Conservation (phyloP, 2,888 invertebrate genomes). For the Nebria brevicollis region DNA sequence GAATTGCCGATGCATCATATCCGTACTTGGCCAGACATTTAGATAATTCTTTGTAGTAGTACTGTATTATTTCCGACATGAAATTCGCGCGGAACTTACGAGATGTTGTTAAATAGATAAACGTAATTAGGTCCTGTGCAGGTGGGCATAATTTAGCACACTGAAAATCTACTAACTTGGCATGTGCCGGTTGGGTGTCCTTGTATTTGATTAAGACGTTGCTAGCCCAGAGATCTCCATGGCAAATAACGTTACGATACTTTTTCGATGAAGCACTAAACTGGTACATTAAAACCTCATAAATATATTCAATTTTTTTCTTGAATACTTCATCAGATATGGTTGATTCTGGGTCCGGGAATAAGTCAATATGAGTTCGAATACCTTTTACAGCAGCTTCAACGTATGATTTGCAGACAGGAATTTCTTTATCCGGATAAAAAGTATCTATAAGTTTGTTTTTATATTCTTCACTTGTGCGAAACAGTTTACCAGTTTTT, state of each 20-base stretch:
- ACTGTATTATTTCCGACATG: slow-evolving; percentile 48
- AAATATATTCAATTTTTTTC: slow-evolving; percentile 41
- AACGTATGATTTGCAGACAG: slow-evolving; percentile 56
- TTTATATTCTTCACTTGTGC: slow-evolving; percentile 52
- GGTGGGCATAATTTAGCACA: slow-evolving; percentile 54
- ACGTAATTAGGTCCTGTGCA: slow-evolving; percentile 53
- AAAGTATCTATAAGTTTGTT: slow-evolving; percentile 59
- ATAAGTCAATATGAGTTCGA: slow-evolving; percentile 53
- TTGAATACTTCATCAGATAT: slow-evolving; percentile 47
- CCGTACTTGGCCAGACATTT: slow-evolving; percentile 48
- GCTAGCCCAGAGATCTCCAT: slow-evolving; percentile 65
- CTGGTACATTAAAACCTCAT: slow-evolving; percentile 53
- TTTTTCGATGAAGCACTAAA: slow-evolving; percentile 57
- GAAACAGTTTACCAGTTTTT: slow-evolving; percentile 47
- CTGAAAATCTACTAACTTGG: slow-evolving; percentile 55
- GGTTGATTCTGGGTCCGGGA: slow-evolving; percentile 37
- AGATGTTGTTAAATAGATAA: slow-evolving; percentile 52
- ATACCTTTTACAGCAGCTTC: slow-evolving; percentile 56
- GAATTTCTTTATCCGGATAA: slow-evolving; percentile 55
- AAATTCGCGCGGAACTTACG: slow-evolving; percentile 49
- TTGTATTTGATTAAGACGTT: slow-evolving; percentile 61
- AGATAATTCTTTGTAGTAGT: slow-evolving; percentile 51
- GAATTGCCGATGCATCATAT: slow-evolving; percentile 48
- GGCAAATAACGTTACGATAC: slow-evolving; percentile 61
- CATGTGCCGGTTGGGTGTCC: slow-evolving; percentile 49